Base-by-base conservation (phyloP, 2,888 invertebrate species). In the Tenodera sinensis region DNA sequence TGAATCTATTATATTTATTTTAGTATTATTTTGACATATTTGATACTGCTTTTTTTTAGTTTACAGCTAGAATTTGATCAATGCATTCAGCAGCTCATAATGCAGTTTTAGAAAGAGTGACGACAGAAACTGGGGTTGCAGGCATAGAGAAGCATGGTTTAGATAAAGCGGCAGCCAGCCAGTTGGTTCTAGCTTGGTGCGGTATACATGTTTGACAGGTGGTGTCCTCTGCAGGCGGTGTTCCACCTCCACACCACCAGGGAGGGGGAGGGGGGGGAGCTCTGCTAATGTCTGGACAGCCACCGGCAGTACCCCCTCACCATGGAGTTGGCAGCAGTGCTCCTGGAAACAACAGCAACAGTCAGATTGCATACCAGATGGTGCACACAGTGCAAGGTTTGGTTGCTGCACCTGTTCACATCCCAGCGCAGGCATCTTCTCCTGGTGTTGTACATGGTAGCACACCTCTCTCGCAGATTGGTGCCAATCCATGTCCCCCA, bases 401-500 rank as follows among this genome's bases (percentile, higher is more conserved):
- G 85, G 88, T 90, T 89, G 91, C 90, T 28, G 91, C 91, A 84
- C 90, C 91, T 91, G 92, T 93, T 90, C 92, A 92, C 91, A 92
- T 93, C 89, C 92, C 92, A 86, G 92, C 92, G n/a, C 89, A 88
- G 86, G 90, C 84, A 87, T 88, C 27, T 83, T 93, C 94, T 89
- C 93, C 93, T 83, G 93, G 93, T 71, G 92, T 96, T 91, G 96
- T 98, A 88, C 97, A 97, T 93, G 98, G 98, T 83, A 97, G 97
- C 91, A 98, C 98, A 88, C 97, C 98, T 0, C 95, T 98, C 89
- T 97, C 97, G 85, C 97, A 97, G 93, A 98, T 98, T 91, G 98
- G 98, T 89, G 96, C 96, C 90, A 96, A 95, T 91, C 93, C 96
- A 85, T 94, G 96, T 91, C 94, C 95, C 85, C 94, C 95, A 83